Conservation (phyloP, 2,113 vertebrate species). For the Sprattus sprattus region DNA sequence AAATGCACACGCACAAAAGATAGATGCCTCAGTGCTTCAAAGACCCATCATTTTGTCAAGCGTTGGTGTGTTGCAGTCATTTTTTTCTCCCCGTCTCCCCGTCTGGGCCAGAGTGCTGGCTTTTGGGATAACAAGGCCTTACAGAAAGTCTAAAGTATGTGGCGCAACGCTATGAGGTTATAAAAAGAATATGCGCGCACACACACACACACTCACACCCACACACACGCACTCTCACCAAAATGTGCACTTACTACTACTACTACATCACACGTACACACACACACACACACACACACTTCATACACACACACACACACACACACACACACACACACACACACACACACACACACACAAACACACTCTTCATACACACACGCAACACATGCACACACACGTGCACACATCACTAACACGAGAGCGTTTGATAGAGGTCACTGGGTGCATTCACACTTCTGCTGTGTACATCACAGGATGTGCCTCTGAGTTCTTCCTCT, state of each 20-base stretch:
- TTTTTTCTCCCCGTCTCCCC: not conserved
- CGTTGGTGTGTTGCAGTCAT: not conserved
- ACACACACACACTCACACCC: not conserved
- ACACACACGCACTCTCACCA: not conserved
- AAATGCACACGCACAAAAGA: too few species aligned
- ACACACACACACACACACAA: not conserved
- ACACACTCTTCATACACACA: not conserved
- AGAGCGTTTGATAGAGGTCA: not conserved
- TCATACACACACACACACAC: slow-evolving; percentile 1
- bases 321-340: not conserved
- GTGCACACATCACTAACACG: not conserved
- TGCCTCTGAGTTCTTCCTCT: not conserved
- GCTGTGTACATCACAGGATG: not conserved
- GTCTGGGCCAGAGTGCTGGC: not conserved
- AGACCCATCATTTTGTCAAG: slow-evolving; percentile 10
- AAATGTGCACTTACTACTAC: not conserved
- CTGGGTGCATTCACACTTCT: not conserved
- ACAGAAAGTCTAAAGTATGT: not conserved
- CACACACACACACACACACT: not conserved
- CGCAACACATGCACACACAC: not conserved
- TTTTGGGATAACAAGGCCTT: slow-evolving; percentile 7
- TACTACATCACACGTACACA: not conserved
- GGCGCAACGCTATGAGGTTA: not conserved
- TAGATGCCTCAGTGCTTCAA: slow-evolving; percentile 20
- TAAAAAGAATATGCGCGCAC: not conserved